Conservation (phyloP, 30 jellyfish, hydroid and myxozoan genomes). For the Chrysaora quinquecirrha region DNA sequence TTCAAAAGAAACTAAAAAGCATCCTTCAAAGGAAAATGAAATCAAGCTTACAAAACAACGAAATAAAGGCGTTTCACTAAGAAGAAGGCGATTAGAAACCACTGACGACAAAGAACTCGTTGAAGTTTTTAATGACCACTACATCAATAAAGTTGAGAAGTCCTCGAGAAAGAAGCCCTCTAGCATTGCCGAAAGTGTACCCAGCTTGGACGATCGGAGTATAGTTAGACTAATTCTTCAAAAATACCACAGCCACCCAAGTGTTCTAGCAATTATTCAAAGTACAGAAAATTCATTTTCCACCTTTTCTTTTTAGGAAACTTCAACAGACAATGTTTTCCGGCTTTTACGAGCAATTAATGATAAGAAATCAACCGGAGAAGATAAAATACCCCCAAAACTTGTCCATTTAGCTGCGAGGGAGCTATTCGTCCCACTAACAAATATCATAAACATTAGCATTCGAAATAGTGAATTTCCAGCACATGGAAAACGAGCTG, state of each 20-base stretch:
- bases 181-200: neutral
- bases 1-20: slow-evolving; percentile 21
- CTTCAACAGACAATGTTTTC: neutral
- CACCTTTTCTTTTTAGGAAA: slow-evolving; percentile 45
- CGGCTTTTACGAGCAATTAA: neutral
- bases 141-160: slow-evolving; percentile 11
- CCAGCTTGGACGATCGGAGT: slow-evolving; percentile 4
- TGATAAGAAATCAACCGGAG: slow-evolving; percentile 39
- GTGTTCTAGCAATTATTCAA: slow-evolving; percentile 38
- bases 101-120: slow-evolving; percentile 22
- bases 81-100: slow-evolving; percentile 41
- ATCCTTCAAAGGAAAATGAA: slow-evolving; percentile 30
- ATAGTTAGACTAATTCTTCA: slow-evolving; percentile 35
- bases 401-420: slow-evolving; percentile 41
- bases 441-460: slow-evolving; percentile 12
- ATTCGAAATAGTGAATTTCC: slow-evolving; percentile 1
- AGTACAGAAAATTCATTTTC: neutral
- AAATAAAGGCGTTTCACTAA: slow-evolving; percentile 17
- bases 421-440: slow-evolving; percentile 16
- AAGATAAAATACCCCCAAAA: slow-evolving; percentile 41
- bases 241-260: slow-evolving; percentile 36
- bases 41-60: slow-evolving; percentile 41
- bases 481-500: slow-evolving; percentile 12
- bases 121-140: neutral
- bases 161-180: slow-evolving; percentile 1